A percentile compares a stretch with the other conserved stretches of the same genome.
phyloP scores from a whole-genome alignment of 2,113 vertebrate genomes.

The Muscicapa adusta region DNA sequence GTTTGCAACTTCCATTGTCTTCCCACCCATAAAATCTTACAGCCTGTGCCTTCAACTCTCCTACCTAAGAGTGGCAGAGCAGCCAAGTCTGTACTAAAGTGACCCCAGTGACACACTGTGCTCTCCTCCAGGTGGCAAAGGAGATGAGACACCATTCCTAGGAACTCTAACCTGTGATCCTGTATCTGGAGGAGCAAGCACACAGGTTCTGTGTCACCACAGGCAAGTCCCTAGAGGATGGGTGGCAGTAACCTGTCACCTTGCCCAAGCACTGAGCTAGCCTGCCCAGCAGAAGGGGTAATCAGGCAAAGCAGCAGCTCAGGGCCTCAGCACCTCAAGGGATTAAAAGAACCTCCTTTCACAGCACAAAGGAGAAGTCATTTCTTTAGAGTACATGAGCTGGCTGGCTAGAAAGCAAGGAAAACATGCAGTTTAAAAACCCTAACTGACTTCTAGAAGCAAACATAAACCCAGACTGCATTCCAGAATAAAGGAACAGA shows the following conservation, averaged over 20 bases:
- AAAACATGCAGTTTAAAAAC: neutral
- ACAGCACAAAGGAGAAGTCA: neutral
- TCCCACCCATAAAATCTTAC: neutral
- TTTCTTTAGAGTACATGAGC: neutral
- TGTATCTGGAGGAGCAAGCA: neutral
- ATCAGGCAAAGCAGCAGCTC: neutral
- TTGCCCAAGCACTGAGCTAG: neutral
- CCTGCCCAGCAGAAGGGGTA: neutral
- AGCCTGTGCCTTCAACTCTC: neutral
- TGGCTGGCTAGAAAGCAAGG: neutral
- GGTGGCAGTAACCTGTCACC: neutral
- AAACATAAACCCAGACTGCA: neutral
- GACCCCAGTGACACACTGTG: neutral
- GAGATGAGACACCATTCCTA: neutral
- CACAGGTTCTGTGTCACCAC: neutral
- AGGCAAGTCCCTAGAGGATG: neutral
- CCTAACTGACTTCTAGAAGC: neutral
- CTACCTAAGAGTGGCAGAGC: neutral
- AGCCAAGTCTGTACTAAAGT: fast-evolving
- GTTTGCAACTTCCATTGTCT: neutral
- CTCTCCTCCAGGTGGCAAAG: neutral
- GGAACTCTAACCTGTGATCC: neutral
- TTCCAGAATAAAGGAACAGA: neutral
- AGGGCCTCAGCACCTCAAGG: neutral
- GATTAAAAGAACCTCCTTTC: neutral